These are phyloP conservation scores for Hafferia zeledoni DNA, from an alignment of 2,797 vertebrate genomes.

Conservation along the genomic window DNA sequence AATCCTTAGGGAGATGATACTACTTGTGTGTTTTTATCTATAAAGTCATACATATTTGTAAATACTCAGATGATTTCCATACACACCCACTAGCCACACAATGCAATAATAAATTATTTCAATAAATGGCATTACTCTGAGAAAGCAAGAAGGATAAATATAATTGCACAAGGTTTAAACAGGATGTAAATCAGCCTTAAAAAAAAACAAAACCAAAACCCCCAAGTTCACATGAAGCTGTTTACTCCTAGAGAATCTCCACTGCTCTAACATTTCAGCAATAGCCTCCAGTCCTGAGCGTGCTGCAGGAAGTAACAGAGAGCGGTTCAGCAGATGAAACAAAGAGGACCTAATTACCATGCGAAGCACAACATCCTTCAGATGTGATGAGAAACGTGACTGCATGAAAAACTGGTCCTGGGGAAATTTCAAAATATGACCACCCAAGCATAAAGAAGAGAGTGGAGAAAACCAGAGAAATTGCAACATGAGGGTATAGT, in stretches of 20 bases:
- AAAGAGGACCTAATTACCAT: conserved; percentile 88
- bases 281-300: conserved; percentile 62
- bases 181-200: conserved; percentile 51
- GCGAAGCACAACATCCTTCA: conserved; percentile 85
- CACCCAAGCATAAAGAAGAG: conserved; percentile 81
- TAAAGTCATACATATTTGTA: conserved; percentile 20
- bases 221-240: conserved; percentile 33
- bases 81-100: background rate
- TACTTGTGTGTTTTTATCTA: conserved; percentile 13
- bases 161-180: conserved; percentile 52
- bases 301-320: conserved; percentile 69
- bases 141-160: conserved; percentile 43
- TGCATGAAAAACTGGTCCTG: conserved; percentile 77
- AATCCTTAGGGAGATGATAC: conserved; percentile 16
- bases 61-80: conserved; percentile 47
- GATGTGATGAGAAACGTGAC: conserved; percentile 85
- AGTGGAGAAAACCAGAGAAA: conserved; percentile 55
- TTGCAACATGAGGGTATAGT: background rate
- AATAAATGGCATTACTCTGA: conserved; percentile 37
- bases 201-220: background rate
- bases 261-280: conserved; percentile 40
- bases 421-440: conserved; percentile 85
- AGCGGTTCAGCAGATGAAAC: conserved; percentile 78
- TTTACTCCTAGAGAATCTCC: conserved; percentile 61
- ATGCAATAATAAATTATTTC: conserved; percentile 38